Evolutionary conservation across 2,113 vertebrate genomes (phyloP).

Genomic region (Triplophysa dalaica): DNA sequence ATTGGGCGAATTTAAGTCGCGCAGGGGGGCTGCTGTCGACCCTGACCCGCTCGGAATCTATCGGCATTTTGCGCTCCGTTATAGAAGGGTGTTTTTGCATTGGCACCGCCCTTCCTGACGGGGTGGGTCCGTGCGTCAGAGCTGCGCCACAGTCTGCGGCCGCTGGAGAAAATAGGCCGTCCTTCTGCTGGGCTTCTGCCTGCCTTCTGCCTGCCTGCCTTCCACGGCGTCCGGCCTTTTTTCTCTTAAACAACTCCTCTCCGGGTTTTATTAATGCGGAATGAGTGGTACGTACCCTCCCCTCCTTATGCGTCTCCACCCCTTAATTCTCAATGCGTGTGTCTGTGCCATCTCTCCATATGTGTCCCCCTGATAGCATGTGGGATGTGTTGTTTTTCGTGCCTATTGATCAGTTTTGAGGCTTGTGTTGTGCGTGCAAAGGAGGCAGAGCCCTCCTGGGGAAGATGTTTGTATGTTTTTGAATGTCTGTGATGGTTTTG

Average conservation of each 20-base stretch:
- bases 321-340: constrained; percentile 56
- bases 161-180: constrained; percentile 90
- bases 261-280: constrained; percentile 91
- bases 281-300: constrained; percentile 98
- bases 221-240: constrained; percentile 84
- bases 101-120: constrained; percentile 82
- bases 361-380: constrained; percentile 53
- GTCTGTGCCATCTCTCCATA: constrained; percentile 60
- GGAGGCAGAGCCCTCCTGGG: constrained; percentile 76
- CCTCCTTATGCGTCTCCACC: constrained; percentile 75
- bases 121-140: constrained; percentile 85
- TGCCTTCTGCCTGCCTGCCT: constrained; percentile 71
- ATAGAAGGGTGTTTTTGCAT: constrained; percentile 67
- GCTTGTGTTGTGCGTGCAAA: constrained; percentile 68
- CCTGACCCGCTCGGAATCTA: constrained; percentile 50
- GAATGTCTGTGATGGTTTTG: neutral
- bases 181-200: constrained; percentile 82
- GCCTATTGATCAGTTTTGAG: constrained; percentile 62
- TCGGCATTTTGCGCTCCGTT: constrained; percentile 59
- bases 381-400: constrained; percentile 52
- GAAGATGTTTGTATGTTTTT: constrained; percentile 62
- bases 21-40: constrained; percentile 7
- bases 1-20: constrained; percentile 1
- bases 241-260: constrained; percentile 85
- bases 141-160: constrained; percentile 91